A percentile compares a stretch with the other conserved stretches of the same genome.
Conservation (phyloP, 2,797 vertebrate genomes). For the Ceryle rudis region DNA sequence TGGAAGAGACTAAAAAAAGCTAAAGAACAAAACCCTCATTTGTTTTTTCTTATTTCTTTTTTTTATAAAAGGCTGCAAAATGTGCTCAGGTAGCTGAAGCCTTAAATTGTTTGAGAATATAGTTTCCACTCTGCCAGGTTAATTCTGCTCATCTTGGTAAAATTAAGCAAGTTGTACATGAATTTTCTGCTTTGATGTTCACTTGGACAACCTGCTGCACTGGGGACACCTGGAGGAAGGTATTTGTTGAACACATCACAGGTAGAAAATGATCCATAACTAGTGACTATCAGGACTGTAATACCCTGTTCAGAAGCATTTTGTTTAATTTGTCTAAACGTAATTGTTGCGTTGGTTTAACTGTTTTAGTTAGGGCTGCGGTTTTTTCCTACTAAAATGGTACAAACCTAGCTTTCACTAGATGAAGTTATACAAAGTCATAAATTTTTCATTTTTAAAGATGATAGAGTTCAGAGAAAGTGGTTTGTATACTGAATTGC, state of each 20-base stretch:
- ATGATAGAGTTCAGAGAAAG: constrained; percentile 35
- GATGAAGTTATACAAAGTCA: constrained; percentile 33
- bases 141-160: not conserved
- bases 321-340: not conserved
- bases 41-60: not conserved
- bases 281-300: not conserved
- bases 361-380: not conserved
- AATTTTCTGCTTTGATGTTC: not conserved
- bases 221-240: not conserved
- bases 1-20: not conserved
- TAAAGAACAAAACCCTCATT: not conserved
- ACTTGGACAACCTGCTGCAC: not conserved
- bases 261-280: not conserved
- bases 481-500: constrained; percentile 46
- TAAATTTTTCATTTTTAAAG: constrained; percentile 46
- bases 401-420: not conserved
- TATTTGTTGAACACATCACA: not conserved
- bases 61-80: not conserved
- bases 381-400: not conserved
- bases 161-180: not conserved
- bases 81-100: not conserved
- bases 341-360: not conserved
- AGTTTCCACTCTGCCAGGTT: not conserved
- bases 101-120: not conserved
- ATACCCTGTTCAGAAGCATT: not conserved